A percentile compares a stretch with the other conserved stretches of the same genome.
Evolutionary conservation across 2,113 vertebrate species (phyloP).

Genomic region (Clarias macrocephalus): DNA sequence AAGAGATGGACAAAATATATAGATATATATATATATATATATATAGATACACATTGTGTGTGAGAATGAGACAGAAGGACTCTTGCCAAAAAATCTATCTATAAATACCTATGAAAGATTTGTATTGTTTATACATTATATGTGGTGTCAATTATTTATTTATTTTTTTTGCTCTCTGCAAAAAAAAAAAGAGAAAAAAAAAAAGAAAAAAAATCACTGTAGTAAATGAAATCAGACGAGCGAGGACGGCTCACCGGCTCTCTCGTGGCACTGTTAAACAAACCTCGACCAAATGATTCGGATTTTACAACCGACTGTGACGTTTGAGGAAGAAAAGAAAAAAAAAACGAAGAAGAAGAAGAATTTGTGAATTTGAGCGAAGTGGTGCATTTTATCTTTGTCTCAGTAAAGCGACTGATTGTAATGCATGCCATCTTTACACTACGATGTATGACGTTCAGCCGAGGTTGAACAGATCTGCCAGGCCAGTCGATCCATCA

Average conservation of each 20-base stretch:
- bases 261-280: conserved; percentile 54
- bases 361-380: conserved; percentile 58
- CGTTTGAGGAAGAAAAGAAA: conserved; percentile 38
- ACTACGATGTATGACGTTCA: conserved; percentile 63
- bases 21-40: not conserved
- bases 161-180: conserved; percentile 71
- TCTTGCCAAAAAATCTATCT: conserved; percentile 63
- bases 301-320: conserved; percentile 63
- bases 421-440: conserved; percentile 76
- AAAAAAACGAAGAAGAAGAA: not conserved
- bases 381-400: conserved; percentile 60
- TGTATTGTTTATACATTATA: conserved; percentile 80
- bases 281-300: conserved; percentile 59
- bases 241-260: conserved; percentile 57
- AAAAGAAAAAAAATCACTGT: conserved; percentile 63
- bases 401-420: conserved; percentile 72
- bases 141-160: conserved; percentile 75
- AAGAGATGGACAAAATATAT: conserved; percentile 63
- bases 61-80: conserved; percentile 67
- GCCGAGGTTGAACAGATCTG: conserved; percentile 57
- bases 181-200: conserved; percentile 56
- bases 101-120: conserved; percentile 65
- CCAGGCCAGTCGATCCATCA: conserved; percentile 63
- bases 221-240: conserved; percentile 60
- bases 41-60: conserved; percentile 26